Percentiles rank a stretch among this genome's conserved stretches.
Evolutionary conservation across 2,113 vertebrate species (phyloP).

Genomic region (Corvus hawaiiensis): DNA sequence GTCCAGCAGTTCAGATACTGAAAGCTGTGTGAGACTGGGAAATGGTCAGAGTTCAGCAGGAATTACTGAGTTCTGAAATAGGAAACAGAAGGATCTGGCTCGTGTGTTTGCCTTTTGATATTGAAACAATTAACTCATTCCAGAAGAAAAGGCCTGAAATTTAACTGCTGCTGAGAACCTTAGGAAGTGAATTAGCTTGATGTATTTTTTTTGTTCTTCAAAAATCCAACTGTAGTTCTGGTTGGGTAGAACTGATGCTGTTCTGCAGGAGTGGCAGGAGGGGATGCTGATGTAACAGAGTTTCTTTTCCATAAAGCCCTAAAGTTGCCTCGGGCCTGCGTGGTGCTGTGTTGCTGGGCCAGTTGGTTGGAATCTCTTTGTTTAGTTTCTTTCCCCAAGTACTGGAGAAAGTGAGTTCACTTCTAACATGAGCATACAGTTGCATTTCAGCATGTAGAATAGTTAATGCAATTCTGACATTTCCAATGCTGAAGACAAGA

Average conservation of each 20-base stretch:
- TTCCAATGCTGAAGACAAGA: neutral
- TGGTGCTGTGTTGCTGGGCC: neutral
- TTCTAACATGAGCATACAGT: neutral
- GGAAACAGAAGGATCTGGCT: neutral
- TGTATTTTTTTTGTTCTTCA: neutral
- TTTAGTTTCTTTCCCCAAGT: neutral
- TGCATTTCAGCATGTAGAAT: neutral
- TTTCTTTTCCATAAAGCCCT: neutral
- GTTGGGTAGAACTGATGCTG: neutral
- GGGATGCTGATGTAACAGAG: neutral
- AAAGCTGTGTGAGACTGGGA: neutral
- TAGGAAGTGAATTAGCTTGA: neutral
- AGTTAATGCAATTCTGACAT: neutral
- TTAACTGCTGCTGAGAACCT: neutral
- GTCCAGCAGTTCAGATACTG: neutral
- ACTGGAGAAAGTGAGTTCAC: neutral
- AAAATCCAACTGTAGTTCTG: neutral
- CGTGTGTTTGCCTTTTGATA: neutral
- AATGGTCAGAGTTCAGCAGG: neutral
- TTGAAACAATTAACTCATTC: neutral
- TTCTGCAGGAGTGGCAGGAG: neutral
- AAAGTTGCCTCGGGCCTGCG: neutral
- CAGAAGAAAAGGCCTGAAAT: neutral
- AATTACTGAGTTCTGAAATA: neutral
- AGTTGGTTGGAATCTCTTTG: neutral